Evolutionary conservation across 2,113 vertebrate species (phyloP), one percentile per base, ranked within the genome.

Genomic region (Megaleporinus macrocephalus): DNA sequence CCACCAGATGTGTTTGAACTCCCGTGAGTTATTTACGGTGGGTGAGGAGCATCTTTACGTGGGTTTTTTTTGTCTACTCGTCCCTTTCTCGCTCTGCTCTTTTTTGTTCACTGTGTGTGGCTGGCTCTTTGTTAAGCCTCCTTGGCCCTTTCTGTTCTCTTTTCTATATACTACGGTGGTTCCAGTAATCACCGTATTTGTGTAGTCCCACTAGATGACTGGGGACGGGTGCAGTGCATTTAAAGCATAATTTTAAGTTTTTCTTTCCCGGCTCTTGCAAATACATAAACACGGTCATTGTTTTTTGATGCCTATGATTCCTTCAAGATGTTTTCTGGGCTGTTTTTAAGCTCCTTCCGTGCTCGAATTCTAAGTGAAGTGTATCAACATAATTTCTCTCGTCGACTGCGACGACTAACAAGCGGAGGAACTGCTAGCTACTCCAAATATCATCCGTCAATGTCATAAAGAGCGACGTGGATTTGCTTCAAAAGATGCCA

Each of bases 371-470:
- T 84, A 79, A 83, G 84, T 86, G 88, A 85, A 90, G 88, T 92
- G 88, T 89, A 88, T 91, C 90, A 72, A 59, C 86, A 85, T 88
- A 91, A 89, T 90, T 85, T 87, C 18, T 87, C 89, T 87, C 86
- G 88, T 29, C 88, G 89, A 89, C 87, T 59, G 87, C 90, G 90
- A 89, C 86, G 81, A 89, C 89, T 91, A 90, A 92, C 89, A 86
- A 87, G 85, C 86, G 85, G 86, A 92, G 88, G 89, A 89, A 92
- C 90, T 86, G 82, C 84, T 90, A 80, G 82, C 84, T 90, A 82
- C 53, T 92, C 89, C 90, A 93, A 93, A 94, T 93, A 93, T 91
- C 89, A 92, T 94, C 89, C 66, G 85, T 94, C 93, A 93, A 87
- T 91, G 92, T 92, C 93, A 93, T 86, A 87, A 89, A 88, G 91